phyloP scores from a whole-genome alignment of 2,797 vertebrate species.

The Helicolenus hilgendorfi region DNA sequence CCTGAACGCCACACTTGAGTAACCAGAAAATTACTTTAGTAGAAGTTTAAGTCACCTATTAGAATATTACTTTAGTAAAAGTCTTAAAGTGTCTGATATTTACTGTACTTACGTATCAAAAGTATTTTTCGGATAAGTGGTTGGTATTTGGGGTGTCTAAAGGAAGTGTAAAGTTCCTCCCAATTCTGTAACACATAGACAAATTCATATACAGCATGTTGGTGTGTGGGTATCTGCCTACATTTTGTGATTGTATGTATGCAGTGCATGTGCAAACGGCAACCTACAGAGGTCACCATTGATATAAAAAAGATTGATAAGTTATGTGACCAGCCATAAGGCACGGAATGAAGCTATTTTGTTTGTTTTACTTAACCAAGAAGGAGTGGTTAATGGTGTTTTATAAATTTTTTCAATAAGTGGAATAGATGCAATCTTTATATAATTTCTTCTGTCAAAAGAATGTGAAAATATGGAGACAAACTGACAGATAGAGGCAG shows the following conservation, averaged over 20 bases:
- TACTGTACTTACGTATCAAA: too few species aligned
- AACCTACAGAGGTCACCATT: slow-evolving; percentile 60
- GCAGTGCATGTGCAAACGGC: slow-evolving; percentile 28
- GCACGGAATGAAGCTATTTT: not conserved
- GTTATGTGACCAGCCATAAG: not conserved
- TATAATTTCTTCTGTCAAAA: slow-evolving; percentile 1
- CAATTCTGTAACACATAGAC: not conserved
- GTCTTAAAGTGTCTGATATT: too few species aligned
- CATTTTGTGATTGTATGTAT: not conserved
- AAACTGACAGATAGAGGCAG: not conserved
- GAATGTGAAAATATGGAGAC: not conserved
- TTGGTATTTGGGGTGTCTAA: not conserved
- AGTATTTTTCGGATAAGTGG: too few species aligned
- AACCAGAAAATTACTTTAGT: too few species aligned
- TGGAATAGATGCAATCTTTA: not conserved
- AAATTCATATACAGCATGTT: not conserved
- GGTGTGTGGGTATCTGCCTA: not conserved
- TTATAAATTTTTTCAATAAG: not conserved
- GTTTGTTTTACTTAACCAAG: not conserved
- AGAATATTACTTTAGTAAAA: too few species aligned
- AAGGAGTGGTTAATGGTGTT: not conserved
- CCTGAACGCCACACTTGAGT: too few species aligned
- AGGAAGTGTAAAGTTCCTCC: not conserved
- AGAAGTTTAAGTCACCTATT: too few species aligned
- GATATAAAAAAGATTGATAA: not conserved